phyloP scores from a whole-genome alignment of 2,888 invertebrate genomes.

The Leptopterna dolabrata region DNA sequence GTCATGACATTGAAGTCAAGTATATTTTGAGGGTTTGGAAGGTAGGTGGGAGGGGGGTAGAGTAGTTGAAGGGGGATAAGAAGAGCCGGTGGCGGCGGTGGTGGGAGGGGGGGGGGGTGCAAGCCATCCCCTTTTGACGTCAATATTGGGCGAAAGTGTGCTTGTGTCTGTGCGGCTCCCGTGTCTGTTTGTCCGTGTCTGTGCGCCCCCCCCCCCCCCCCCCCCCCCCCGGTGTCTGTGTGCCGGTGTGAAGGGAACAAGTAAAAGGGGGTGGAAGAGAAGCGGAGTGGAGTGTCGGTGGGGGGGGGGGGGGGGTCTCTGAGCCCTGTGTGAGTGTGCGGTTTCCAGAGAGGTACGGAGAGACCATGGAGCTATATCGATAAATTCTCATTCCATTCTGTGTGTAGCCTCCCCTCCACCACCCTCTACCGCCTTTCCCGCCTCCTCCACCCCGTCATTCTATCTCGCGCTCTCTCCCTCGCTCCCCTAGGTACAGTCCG shows the following conservation, averaged over 20 bases:
- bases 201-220: neutral
- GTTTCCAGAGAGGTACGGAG: conserved; percentile 51
- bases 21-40: conserved; percentile 6
- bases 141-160: conserved; percentile 51
- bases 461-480: conserved; percentile 28
- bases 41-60: neutral
- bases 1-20: conserved; percentile 23
- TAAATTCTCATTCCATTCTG: conserved; percentile 62
- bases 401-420: conserved; percentile 55
- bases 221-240: neutral
- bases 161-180: conserved; percentile 40
- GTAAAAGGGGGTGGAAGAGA: neutral
- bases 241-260: conserved; percentile 25
- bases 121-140: conserved; percentile 49
- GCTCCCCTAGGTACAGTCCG: conserved; percentile 54
- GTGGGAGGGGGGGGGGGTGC: neutral
- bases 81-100: neutral
- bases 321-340: conserved; percentile 39
- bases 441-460: neutral
- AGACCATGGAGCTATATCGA: conserved; percentile 60
- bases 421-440: conserved; percentile 59
- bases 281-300: neutral
- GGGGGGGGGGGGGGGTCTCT: neutral
- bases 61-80: conserved; percentile 9
- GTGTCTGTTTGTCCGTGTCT: neutral